Evolutionary conservation across 2,113 vertebrate species (phyloP).

Genomic region (Felis catus): DNA sequence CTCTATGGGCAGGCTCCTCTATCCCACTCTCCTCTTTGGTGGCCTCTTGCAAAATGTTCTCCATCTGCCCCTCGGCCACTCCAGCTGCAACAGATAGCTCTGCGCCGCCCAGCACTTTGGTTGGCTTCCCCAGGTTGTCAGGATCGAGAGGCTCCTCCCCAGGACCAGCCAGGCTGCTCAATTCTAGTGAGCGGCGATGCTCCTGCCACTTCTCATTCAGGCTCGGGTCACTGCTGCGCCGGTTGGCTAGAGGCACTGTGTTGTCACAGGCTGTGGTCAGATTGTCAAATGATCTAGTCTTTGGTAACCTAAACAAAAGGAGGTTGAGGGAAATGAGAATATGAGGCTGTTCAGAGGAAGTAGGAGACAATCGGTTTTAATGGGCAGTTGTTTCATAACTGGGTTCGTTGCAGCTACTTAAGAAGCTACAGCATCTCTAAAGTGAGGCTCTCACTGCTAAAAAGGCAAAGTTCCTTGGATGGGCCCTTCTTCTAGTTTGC

Average conservation of each 20-base stretch:
- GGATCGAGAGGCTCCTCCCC: slow-evolving; percentile 85
- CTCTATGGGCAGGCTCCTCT: slow-evolving; percentile 80
- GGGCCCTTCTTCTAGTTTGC: not conserved
- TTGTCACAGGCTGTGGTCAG: slow-evolving; percentile 93
- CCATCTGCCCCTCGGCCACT: slow-evolving; percentile 95
- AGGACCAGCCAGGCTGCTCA: slow-evolving; percentile 88
- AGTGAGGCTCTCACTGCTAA: not conserved
- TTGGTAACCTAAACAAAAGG: slow-evolving; percentile 89
- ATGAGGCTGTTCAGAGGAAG: not conserved
- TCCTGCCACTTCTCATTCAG: slow-evolving; percentile 99
- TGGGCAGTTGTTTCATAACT: not conserved
- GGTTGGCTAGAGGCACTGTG: slow-evolving; percentile 88
- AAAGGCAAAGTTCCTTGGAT: not conserved
- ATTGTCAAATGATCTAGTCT: slow-evolving; percentile 98
- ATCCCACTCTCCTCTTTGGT: slow-evolving; percentile 89
- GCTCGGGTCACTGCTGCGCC: slow-evolving; percentile 97
- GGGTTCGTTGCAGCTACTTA: not conserved
- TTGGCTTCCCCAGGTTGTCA: slow-evolving; percentile 78
- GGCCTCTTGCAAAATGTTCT: slow-evolving; percentile 97
- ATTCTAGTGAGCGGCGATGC: slow-evolving; percentile 94
- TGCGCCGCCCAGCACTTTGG: slow-evolving; percentile 80
- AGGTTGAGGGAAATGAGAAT: slow-evolving; percentile 18
- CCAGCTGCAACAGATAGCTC: slow-evolving; percentile 93
- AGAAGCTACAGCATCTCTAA: not conserved
- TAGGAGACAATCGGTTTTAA: not conserved